A percentile compares a stretch with the other conserved stretches of the same genome.
Evolutionary conservation across 2,888 invertebrate genomes (phyloP).

Genomic region (Zhengitettix transpicula): DNA sequence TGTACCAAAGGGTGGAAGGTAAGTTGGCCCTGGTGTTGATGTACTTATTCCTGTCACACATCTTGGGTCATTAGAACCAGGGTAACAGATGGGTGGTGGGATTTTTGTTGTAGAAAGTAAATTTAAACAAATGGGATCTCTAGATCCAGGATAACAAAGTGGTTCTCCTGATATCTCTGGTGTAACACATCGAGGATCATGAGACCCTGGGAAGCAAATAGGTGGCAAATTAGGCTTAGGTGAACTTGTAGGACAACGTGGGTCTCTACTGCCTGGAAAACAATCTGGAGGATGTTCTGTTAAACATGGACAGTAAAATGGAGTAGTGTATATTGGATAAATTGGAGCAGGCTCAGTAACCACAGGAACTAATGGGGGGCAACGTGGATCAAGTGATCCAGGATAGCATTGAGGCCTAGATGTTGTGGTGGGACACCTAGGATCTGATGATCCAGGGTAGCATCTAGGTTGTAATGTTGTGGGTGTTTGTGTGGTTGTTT

Average conservation of each 20-base stretch:
- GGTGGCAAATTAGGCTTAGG: constrained; percentile 11
- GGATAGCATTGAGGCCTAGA: constrained; percentile 11
- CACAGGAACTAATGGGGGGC: constrained; percentile 8
- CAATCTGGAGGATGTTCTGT: constrained; percentile 15
- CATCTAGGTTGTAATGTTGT: constrained; percentile 18
- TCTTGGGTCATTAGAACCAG: constrained; percentile 11
- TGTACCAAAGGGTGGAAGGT: constrained; percentile 6
- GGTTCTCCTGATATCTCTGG: constrained; percentile 13
- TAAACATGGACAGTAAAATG: constrained; percentile 16
- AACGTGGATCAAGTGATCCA: constrained; percentile 10
- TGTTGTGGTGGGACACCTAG: constrained; percentile 17
- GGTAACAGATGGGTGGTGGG: constrained; percentile 11
- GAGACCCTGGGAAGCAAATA: constrained; percentile 20
- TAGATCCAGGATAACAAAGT: constrained; percentile 20
- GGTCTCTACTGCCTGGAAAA: constrained; percentile 20
- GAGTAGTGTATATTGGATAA: constrained; percentile 7
- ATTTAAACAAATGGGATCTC: constrained; percentile 17
- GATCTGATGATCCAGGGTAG: constrained; percentile 14
- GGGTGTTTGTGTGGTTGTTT: constrained; percentile 1
- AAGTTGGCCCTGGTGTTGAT: no score
- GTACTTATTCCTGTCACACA: background rate
- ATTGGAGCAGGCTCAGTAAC: constrained; percentile 4
- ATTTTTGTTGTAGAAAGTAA: constrained; percentile 14
- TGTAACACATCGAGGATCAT: constrained; percentile 16
- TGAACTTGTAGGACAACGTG: constrained; percentile 15